Evolutionary conservation across 2,797 vertebrate species (phyloP).

Genomic region (Apogon talboti): DNA sequence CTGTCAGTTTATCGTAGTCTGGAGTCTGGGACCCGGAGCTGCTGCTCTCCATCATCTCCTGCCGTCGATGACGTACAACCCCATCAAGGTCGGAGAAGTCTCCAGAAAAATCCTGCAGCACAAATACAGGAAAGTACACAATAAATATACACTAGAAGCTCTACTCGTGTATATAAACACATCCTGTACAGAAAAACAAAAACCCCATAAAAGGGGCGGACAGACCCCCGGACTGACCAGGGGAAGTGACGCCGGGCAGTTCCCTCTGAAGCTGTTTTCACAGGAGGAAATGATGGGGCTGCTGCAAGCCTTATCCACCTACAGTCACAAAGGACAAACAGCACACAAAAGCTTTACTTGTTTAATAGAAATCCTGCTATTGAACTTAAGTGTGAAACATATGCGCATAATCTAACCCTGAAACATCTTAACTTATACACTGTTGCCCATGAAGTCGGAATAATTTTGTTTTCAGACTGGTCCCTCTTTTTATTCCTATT

Average conservation of each 20-base stretch:
- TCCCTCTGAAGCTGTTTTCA: conserved; percentile 87
- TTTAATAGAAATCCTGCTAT: no score
- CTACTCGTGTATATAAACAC: conserved; percentile 14
- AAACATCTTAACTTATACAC: no score
- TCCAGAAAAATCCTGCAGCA: conserved; percentile 85
- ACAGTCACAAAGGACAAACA: conserved; percentile 17
- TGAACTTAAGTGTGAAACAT: no score
- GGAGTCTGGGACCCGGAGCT: conserved; percentile 94
- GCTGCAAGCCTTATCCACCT: conserved; percentile 86
- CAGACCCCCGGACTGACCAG: conserved; percentile 81
- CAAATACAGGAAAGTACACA: conserved; percentile 19
- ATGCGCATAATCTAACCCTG: no score
- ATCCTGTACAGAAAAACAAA: conserved; percentile 34
- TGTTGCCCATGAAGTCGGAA: no score
- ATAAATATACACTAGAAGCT: neutral
- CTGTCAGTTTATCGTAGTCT: conserved; percentile 89
- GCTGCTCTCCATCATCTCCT: conserved; percentile 90
- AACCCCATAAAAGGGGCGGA: conserved; percentile 10
- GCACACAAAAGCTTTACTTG: neutral
- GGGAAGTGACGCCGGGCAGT: conserved; percentile 85
- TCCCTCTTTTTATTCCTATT: no score
- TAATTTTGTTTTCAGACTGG: no score
- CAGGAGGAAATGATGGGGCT: conserved; percentile 86
- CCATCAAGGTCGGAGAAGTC: conserved; percentile 90
- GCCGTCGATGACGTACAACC: conserved; percentile 83